Base-by-base conservation (phyloP, 2,797 vertebrate species). In the Lates japonicus region DNA sequence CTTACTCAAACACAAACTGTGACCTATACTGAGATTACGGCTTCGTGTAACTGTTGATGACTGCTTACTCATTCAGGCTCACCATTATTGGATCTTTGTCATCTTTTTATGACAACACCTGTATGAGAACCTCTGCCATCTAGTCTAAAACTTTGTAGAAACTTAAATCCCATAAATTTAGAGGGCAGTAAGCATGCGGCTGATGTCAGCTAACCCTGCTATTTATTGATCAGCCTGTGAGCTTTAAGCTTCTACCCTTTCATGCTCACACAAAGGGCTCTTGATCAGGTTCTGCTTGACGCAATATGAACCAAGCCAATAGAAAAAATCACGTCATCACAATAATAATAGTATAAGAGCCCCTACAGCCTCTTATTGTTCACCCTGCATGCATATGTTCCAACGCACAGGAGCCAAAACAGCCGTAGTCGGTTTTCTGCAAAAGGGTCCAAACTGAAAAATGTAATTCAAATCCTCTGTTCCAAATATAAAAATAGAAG, bases 121-220 rank as follows among this genome's bases (percentile, higher is more conserved):
- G 87, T 79, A 88, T 33, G 39, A 82, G 83, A 81, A 71, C 66
- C 67, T 83, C 70, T 58, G 37, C 78, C 86, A 79, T 89, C 78
- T 67, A 64, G 46, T 66, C 83, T 77, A 37, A 89, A 76, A 74
- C 59, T 90, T 83, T 88, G 71, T 57, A 37, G 92, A 92, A 92
- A 93, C 90, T 81, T 70, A 87, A 91, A 89, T 81, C 90, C 72
- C 49, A 82, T 83, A 84, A 91, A 92, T 94, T 93, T 93, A 93
- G 78, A 46, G 44, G 48, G 60, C 44, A 78, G 85, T 93, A 91
- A 95, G 92, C 33, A 59, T 78, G 44, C n/a, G 54, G 68, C 65
- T 86, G 88, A 91, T 86, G 81, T 80, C 77, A 80, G 79, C n/a
- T 86, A 81, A 80, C 84, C 1, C 48, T 31, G 62, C 74, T 58